A percentile compares a stretch with the other conserved stretches of the same genome.
Conservation (phyloP, 2,888 invertebrate genomes). For the Apamea crenata region DNA sequence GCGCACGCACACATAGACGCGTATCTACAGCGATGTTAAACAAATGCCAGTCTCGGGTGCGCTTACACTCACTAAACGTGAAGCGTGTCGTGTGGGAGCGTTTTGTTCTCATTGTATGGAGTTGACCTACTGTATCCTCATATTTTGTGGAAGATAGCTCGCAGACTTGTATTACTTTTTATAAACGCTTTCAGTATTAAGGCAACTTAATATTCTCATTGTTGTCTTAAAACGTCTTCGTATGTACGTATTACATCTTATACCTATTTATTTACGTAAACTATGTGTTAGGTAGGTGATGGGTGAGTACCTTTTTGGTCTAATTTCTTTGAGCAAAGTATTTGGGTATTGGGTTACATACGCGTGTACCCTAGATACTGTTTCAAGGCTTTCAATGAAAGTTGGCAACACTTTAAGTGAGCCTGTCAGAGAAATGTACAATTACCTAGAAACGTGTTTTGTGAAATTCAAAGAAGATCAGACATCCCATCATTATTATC, state of each 20-base stretch:
- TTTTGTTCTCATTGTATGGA: no score
- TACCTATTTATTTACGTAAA: neutral
- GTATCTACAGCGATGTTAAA: no score
- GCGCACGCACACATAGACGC: no score
- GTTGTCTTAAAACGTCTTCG: neutral
- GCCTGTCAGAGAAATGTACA: neutral
- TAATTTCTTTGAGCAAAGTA: neutral
- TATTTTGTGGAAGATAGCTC: neutral
- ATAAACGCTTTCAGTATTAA: neutral
- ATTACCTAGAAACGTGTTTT: neutral
- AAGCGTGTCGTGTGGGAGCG: no score
- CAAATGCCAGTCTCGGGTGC: no score
- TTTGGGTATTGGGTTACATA: neutral
- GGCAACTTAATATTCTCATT: conserved; percentile 29
- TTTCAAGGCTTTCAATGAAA: neutral
- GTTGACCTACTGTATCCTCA: neutral
- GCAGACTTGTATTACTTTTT: neutral
- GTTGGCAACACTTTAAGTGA: neutral
- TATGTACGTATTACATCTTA: neutral
- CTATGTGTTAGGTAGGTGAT: neutral
- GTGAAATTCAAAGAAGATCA: neutral
- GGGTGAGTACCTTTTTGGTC: neutral
- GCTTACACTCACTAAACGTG: no score
- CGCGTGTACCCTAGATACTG: neutral
- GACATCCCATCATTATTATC: neutral